phyloP scores from a whole-genome alignment of 2,113 vertebrate genomes.

The Cinclus mexicanus region DNA sequence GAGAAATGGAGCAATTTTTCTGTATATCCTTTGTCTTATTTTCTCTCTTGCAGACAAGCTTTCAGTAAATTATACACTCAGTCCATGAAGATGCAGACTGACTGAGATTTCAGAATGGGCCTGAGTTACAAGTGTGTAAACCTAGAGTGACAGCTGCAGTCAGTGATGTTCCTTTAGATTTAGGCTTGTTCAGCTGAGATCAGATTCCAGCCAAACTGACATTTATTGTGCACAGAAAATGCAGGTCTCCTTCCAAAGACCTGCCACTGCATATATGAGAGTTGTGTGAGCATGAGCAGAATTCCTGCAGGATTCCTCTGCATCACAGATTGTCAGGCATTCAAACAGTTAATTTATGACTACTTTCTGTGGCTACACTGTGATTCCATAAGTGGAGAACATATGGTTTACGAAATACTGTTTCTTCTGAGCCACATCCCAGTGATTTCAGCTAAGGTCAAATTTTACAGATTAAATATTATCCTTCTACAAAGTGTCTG shows the following conservation, averaged over 20 bases:
- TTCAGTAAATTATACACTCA: background rate
- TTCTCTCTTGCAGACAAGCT: background rate
- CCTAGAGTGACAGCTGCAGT: background rate
- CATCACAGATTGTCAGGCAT: background rate
- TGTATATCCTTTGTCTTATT: background rate
- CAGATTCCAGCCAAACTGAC: background rate
- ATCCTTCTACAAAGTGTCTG: constrained; percentile 4
- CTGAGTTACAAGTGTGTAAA: background rate
- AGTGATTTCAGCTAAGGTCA: background rate
- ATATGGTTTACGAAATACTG: background rate
- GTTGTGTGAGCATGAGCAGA: background rate
- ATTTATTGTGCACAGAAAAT: background rate
- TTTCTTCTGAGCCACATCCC: background rate
- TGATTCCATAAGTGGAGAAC: background rate
- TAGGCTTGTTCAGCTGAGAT: background rate
- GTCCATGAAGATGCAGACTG: background rate
- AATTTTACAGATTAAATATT: background rate
- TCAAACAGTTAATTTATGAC: background rate
- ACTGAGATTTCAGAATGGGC: background rate
- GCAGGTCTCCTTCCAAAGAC: background rate
- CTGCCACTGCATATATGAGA: background rate
- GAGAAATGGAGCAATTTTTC: background rate
- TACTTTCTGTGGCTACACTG: background rate
- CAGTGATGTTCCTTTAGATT: background rate
- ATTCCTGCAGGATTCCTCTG: background rate